Evolutionary conservation across 2,113 vertebrate species (phyloP), one percentile per base, ranked within the genome.

Genomic region (Aix galericulata): DNA sequence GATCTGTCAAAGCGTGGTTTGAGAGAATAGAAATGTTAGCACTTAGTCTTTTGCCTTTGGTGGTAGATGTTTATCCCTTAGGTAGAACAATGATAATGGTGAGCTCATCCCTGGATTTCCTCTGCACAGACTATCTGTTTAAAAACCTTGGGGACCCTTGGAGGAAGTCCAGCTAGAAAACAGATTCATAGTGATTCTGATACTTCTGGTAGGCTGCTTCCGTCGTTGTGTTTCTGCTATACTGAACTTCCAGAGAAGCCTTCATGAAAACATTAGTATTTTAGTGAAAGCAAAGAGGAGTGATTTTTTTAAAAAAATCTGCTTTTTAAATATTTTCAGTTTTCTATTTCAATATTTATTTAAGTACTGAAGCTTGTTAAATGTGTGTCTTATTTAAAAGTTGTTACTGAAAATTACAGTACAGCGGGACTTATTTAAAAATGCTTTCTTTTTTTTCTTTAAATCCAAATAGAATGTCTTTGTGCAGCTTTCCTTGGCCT

Each of bases 401-500:
- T 21, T 81, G 8, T 40, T 86, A 52, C 21, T 84, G 52, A 62
- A 79, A 84, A 53, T 64, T 60, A 11, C 27, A 40, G 81, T 84
- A 62, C 27, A 42, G 27, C 62, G 42, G 68, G n/a, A 23, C n/a
- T 78, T 56, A 88, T 0, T 76, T 69, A 13, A 78, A 95, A 94
- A 55, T 66, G 27, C 46, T 46, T 46, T 44, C 46, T 46, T 46
- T 20, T 9, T 10, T 56, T 91, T 86, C 53, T 72, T 93, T 4
- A 60, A 60, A 97, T 97, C 86, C 97, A 92, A 76, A 95, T 98
- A 99, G 99, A 99, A 99, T 78, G 99, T 99, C 31, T 99, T 99
- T 95, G 97, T 99, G 85, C 99, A 99, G 96, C 98, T 99, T 92
- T 99, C 99, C 76, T 98, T 99, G 98, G 99, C 99, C n/a, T 99